phyloP scores from a whole-genome alignment of 2,113 vertebrate genomes.

The Carettochelys insculpta region DNA sequence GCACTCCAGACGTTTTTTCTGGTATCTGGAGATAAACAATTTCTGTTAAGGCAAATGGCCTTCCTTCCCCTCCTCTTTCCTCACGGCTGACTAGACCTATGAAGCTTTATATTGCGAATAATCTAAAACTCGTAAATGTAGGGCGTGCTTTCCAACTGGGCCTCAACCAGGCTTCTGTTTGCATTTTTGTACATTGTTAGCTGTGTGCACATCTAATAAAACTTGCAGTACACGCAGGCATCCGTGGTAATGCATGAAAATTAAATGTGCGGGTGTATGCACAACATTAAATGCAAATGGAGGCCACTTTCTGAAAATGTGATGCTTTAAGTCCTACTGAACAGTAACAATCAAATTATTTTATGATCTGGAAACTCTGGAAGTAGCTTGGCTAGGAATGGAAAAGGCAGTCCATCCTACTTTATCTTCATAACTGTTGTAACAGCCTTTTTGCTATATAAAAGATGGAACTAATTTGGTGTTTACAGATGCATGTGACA shows the following conservation, averaged over 20 bases:
- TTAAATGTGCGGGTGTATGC: fast-evolving
- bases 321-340: background rate
- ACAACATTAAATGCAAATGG: fast-evolving
- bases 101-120: background rate
- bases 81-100: background rate
- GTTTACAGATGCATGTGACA: background rate
- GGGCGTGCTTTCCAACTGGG: background rate
- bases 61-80: background rate
- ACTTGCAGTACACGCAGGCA: fast-evolving
- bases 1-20: background rate
- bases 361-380: background rate
- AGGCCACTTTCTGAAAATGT: fast-evolving
- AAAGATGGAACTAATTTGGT: background rate
- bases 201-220: fast-evolving
- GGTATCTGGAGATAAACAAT: background rate
- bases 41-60: background rate
- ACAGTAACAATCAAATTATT: fast-evolving
- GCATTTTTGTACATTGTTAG: fast-evolving
- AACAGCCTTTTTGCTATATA: background rate
- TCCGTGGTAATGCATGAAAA: fast-evolving
- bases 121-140: fast-evolving
- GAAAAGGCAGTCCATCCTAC: background rate
- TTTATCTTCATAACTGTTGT: background rate
- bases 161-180: background rate
- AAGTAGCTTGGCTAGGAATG: fast-evolving